A percentile compares a stretch with the other conserved stretches of the same genome.
Evolutionary conservation across 2,113 vertebrate species (phyloP).

Genomic region (Maccullochella peelii): DNA sequence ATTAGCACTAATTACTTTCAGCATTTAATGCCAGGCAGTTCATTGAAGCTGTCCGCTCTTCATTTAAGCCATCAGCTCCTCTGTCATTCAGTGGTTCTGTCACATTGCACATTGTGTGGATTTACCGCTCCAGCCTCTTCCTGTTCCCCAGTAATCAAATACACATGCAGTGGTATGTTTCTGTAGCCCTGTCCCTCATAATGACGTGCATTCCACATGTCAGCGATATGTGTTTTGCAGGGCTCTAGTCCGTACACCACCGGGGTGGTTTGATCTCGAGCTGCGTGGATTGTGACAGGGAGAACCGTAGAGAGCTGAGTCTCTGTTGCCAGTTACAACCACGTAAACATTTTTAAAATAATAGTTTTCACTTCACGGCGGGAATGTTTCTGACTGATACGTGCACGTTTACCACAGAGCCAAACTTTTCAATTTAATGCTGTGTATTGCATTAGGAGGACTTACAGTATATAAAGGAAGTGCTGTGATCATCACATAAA

Average conservation of each 20-base stretch:
- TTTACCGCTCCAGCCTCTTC: neutral
- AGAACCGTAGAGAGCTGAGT: neutral
- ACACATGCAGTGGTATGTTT: conserved; percentile 10
- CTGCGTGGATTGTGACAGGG: conserved; percentile 24
- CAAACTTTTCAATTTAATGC: conserved; percentile 18
- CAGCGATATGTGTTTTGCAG: conserved; percentile 2
- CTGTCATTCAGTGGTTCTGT: conserved; percentile 35
- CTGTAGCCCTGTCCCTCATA: conserved; percentile 4
- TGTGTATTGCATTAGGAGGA: conserved; percentile 23
- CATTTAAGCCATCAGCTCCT: conserved; percentile 48
- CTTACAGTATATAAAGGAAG: conserved; percentile 25
- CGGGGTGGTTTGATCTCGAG: conserved; percentile 6
- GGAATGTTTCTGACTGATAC: conserved; percentile 24
- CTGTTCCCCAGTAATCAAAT: conserved; percentile 31
- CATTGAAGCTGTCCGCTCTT: conserved; percentile 56
- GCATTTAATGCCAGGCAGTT: conserved; percentile 53
- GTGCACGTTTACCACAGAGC: conserved; percentile 24
- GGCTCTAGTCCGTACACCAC: conserved; percentile 5
- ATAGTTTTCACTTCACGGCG: conserved; percentile 14
- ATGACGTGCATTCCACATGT: conserved; percentile 10
- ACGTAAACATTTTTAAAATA: conserved; percentile 34
- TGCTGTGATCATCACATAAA: conserved; percentile 53
- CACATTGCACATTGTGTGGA: conserved; percentile 32
- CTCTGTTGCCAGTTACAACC: conserved; percentile 17
- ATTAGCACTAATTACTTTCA: conserved; percentile 61